Evolutionary conservation across 2,113 vertebrate genomes (phyloP), one percentile per base, ranked within the genome.

Genomic region (Antennarius striatus): DNA sequence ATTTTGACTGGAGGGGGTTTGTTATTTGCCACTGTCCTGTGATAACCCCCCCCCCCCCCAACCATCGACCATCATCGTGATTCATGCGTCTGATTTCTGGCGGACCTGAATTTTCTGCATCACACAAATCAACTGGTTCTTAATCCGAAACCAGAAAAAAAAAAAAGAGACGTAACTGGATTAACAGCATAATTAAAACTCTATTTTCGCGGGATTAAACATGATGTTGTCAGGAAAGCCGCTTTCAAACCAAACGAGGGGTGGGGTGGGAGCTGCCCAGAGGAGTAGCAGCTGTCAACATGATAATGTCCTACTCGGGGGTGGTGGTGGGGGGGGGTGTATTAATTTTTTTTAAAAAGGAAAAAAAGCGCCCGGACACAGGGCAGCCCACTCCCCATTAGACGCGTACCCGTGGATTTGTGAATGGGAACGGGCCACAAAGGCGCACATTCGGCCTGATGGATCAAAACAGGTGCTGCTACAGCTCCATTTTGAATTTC

Each of bases 401-500:
- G 12, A 61, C 42, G 48, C 43, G 70, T 64, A 71, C 83, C 73
- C 52, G 5, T 16, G 40, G 69, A 75, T 80, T 84, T 84, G 59
- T 84, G 79, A 84, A 84, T 84, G 85, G 63, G 69, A 5, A 9
- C 11, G 42, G 6, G 32, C 32, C 7, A 43, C 11, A 43, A 43
- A 43, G 42, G 10, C 68, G n/a, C 68, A 65, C 42, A 59, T 73
- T 63, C 73, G 80, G 80, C 83, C 83, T 80, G 87, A 90, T 79
- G 87, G 83, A 86, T 86, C 82, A 84, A 88, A 90, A 90, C 90
- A 91, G 90, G 89, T 91, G 90, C 89, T 86, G 80, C 16, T 59
- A 67, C 77, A 85, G 85, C 90, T 91, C 90, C 90, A 91, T 91
- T 90, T 91, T 91, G 90, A 81, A 89, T 82, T 57, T 84, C 84